These are phyloP conservation scores for Spinibarbus caldwelli DNA, from an alignment of 2,797 vertebrate genomes.

Conservation along the genomic window DNA sequence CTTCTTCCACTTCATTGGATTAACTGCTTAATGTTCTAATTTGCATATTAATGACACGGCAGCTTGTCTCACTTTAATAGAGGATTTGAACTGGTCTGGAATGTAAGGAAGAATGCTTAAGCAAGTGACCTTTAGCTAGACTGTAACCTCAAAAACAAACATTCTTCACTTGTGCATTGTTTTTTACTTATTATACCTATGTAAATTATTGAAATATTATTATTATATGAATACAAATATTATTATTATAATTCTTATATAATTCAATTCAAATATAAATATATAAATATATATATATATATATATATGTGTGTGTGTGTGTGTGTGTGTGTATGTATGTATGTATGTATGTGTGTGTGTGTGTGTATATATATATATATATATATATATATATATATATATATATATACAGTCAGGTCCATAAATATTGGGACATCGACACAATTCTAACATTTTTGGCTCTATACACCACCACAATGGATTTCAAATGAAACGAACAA, in stretches of 20 bases:
- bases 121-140: conserved; percentile 7
- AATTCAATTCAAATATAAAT: neutral
- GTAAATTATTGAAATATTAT: neutral
- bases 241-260: neutral
- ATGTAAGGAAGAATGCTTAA: neutral
- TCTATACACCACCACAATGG: too few species aligned
- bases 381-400: too few species aligned
- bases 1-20: conserved; percentile 48
- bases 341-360: too few species aligned
- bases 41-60: conserved; percentile 59
- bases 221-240: neutral
- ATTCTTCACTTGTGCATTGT: neutral
- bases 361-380: too few species aligned
- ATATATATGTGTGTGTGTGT: too few species aligned
- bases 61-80: conserved; percentile 39
- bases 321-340: too few species aligned
- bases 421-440: too few species aligned
- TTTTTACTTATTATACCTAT: neutral
- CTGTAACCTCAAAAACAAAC: conserved; percentile 9
- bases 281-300: too few species aligned
- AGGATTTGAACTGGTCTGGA: neutral
- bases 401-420: too few species aligned
- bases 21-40: conserved; percentile 52
- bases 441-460: too few species aligned
- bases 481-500: too few species aligned